Evolutionary conservation across 2,113 vertebrate genomes (phyloP).

Genomic region (Myiozetetes cayanensis): DNA sequence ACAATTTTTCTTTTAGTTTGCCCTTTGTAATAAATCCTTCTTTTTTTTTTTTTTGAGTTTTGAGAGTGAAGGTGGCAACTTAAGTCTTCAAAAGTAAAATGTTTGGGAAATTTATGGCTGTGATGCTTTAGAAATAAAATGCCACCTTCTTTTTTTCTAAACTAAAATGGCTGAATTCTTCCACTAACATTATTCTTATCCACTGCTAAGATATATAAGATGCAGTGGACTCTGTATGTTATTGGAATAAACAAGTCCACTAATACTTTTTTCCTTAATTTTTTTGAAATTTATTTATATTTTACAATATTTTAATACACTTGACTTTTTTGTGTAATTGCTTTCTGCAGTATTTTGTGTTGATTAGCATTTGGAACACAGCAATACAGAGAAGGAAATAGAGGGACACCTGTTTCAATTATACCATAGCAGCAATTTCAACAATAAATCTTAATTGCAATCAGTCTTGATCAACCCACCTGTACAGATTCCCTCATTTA

Average conservation of each 20-base stretch:
- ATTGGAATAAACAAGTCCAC: neutral
- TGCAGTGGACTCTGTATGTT: neutral
- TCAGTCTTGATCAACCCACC: conserved; percentile 60
- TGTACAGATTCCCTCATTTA: conserved; percentile 10
- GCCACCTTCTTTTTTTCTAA: neutral
- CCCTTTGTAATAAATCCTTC: neutral
- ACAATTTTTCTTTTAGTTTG: neutral
- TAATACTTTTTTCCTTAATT: neutral
- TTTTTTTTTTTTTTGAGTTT: neutral
- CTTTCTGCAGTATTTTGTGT: conserved; percentile 4
- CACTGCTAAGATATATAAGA: neutral
- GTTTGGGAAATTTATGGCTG: neutral
- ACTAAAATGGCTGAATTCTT: neutral
- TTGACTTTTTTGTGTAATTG: neutral
- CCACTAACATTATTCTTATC: neutral
- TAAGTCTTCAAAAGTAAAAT: neutral
- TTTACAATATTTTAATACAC: neutral
- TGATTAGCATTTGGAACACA: conserved; percentile 35
- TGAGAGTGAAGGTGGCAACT: neutral
- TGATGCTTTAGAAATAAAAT: neutral
- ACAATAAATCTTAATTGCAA: conserved; percentile 61
- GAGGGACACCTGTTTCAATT: conserved; percentile 60
- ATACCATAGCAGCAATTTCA: neutral
- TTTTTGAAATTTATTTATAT: neutral
- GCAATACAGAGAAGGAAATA: neutral